Conservation (phyloP, 1,140 invertebrate genomes). For the Onthophagus taurus region DNA sequence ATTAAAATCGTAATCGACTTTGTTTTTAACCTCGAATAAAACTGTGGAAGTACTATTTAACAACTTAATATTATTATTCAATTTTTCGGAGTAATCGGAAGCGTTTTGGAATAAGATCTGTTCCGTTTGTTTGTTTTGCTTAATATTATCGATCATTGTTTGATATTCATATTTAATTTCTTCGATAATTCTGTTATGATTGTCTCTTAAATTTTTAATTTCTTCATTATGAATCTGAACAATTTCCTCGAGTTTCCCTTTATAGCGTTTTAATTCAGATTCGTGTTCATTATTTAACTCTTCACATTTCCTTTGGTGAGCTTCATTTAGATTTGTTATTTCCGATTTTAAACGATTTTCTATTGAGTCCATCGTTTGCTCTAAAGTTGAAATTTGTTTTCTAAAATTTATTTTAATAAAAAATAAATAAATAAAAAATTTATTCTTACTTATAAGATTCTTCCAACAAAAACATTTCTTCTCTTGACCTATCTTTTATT, state of each 20-base stretch:
- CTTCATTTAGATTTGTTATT: constrained; percentile 29
- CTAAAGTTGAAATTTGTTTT: constrained; percentile 40
- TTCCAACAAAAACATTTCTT: constrained; percentile 43
- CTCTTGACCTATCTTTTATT: constrained; percentile 39
- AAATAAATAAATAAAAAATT: neutral
- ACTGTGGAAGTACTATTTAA: constrained; percentile 31
- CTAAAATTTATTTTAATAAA: constrained; percentile 22
- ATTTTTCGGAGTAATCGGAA: constrained; percentile 36
- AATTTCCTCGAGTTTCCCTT: constrained; percentile 34
- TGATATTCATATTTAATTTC: constrained; percentile 35
- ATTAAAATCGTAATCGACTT: constrained; percentile 32
- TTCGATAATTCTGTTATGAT: constrained; percentile 35
- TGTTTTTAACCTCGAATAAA: constrained; percentile 31
- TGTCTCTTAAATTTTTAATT: constrained; percentile 34
- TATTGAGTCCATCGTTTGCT: constrained; percentile 36
- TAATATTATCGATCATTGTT: constrained; percentile 37
- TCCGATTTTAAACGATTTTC: constrained; percentile 39
- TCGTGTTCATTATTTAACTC: constrained; percentile 27
- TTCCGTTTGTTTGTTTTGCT: constrained; percentile 38
- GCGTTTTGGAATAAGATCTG: constrained; percentile 34
- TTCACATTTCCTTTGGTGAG: constrained; percentile 34
- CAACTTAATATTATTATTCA: constrained; percentile 36
- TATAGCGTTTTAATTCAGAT: constrained; percentile 34
- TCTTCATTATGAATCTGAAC: constrained; percentile 37
- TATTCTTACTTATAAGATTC: constrained; percentile 40